These are phyloP conservation scores for Steinernema scapterisci DNA, from an alignment of 2,888 invertebrate genomes.

Conservation along the genomic window DNA sequence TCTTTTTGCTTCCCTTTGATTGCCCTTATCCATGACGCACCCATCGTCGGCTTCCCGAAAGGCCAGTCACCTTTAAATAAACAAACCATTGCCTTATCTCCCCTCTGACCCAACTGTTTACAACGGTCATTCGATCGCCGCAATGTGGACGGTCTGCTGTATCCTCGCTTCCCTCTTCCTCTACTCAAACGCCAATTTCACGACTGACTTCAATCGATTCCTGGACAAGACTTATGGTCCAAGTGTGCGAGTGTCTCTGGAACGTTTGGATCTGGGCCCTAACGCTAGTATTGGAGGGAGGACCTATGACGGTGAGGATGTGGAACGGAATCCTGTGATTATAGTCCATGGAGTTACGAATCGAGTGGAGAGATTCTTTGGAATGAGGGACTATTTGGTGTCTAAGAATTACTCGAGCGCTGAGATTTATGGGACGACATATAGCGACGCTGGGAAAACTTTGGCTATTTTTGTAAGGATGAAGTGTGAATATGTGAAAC, in stretches of 20 bases:
- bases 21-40: no score
- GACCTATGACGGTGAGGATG: background rate
- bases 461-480: background rate
- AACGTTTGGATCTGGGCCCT: background rate
- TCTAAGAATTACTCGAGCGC: constrained; percentile 7
- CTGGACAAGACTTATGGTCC: background rate
- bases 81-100: no score
- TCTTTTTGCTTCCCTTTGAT: no score
- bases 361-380: background rate
- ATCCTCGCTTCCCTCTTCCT: background rate
- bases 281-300: background rate
- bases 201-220: background rate
- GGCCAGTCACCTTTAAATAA: no score
- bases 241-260: background rate
- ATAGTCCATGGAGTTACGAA: constrained; percentile 9
- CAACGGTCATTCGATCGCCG: background rate
- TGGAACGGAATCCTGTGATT: constrained; percentile 7
- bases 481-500: background rate
- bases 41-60: no score
- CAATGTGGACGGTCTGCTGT: background rate
- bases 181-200: background rate
- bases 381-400: background rate
- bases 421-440: constrained; percentile 13
- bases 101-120: no score
- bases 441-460: background rate